These are phyloP conservation scores for Cataglyphis rosenhaueri DNA, from an alignment of 2,888 invertebrate species.

Conservation along the genomic window DNA sequence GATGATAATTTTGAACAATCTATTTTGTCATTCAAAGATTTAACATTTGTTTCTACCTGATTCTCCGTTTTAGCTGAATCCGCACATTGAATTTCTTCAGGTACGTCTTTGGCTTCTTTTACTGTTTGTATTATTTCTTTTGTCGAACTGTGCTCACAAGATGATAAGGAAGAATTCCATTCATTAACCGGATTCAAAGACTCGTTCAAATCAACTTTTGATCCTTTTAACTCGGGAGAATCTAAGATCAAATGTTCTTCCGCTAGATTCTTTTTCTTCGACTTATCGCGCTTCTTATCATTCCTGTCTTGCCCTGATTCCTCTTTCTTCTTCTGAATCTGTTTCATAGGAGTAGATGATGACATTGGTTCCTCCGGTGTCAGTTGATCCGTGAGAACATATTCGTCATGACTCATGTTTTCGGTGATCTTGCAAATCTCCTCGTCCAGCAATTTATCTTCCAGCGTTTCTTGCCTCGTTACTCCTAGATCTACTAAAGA, in stretches of 20 bases:
- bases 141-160: not conserved
- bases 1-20: not conserved
- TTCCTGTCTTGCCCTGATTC: conserved; percentile 41
- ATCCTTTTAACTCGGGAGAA: conserved; percentile 49
- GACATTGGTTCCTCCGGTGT: conserved; percentile 77
- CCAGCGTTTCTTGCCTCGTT: conserved; percentile 75
- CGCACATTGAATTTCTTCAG: conserved; percentile 10
- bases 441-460: conserved; percentile 83
- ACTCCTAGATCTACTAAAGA: conserved; percentile 47
- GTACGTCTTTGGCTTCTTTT: conserved; percentile 2
- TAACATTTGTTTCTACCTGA: not conserved
- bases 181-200: not conserved
- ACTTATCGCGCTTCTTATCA: conserved; percentile 61
- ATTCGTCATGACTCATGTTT: conserved; percentile 84
- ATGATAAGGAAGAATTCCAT: not conserved
- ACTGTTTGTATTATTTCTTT: conserved; percentile 25
- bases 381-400: conserved; percentile 83
- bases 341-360: conserved; percentile 72
- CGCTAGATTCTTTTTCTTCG: conserved; percentile 77
- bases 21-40: not conserved
- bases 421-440: conserved; percentile 85
- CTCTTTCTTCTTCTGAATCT: conserved; percentile 45
- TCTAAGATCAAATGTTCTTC: conserved; percentile 77
- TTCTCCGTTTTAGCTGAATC: not conserved
- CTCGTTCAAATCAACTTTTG: conserved; percentile 3